Base-by-base conservation (phyloP, 2,113 vertebrate species). In the Hippopotamus amphibius region DNA sequence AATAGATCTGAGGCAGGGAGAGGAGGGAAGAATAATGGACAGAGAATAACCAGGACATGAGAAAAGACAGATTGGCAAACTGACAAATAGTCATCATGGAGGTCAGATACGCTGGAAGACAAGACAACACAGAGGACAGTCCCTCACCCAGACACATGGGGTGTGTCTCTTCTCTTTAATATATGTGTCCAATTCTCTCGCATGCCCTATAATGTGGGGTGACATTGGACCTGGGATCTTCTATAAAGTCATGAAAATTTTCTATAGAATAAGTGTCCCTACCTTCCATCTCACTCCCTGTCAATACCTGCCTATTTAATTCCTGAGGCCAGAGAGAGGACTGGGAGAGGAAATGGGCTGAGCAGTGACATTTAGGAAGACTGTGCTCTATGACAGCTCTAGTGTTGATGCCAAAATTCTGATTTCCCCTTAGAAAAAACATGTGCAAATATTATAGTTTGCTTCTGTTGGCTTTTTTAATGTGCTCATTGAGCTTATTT, bases 331-430 rank as follows among this genome's bases (percentile, higher is more conserved):
- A 96, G 33, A 30, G 66, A 53, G 7, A 92, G 48, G 41, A 95
- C 14, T 87, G 15, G 28, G 37, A 89, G 50, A 90, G 41, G 74
- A 37, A 69, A 66, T 57, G 7, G 2, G 3, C 63, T 43, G 84
- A 37, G 74, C 76, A 12, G 81, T 95, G 94, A 88, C 81, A 97
- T 94, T 96, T 97, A 65, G 43, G 94, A 93, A 94, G 89, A 93
- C 57, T 82, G 57, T 83, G 57, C 46, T 95, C 55, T 88, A 33
- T 97, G 94, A 93, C 95, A 93, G 76, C 53, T 97, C 92, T 59
- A 19, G 59, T 15, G 50, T 50, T 84, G 69, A 93, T 80, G 76
- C 46, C 89, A 96, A 90, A 88, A 77, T 85, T 90, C 86, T 88
- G 37, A 88, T 91, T 88, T 93, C 81, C 76, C 93, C 69, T 90